Base-by-base conservation (phyloP, 64 coral and sea anemone genomes). In the Pocillopora verrucosa region DNA sequence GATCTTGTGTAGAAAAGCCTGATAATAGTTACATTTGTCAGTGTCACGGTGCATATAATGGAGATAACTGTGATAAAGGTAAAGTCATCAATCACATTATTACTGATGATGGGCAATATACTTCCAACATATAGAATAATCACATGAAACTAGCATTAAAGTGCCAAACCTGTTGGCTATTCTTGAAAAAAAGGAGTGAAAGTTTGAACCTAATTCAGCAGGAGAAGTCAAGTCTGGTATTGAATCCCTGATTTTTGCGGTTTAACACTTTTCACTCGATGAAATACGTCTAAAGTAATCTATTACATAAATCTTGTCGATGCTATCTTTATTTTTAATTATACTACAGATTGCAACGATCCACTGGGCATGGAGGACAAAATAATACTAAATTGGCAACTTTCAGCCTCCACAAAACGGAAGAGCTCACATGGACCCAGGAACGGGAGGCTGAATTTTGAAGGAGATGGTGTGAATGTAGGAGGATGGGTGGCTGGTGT, bases 321-420 rank as follows among this genome's bases (percentile, higher is more conserved):
- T 30, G 30, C 0, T 30, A 30, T 30, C 30, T 51, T 7, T 51
- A 3, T 7, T 51, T 51, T 7, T 51, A 70, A 25, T 5, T 11
- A 70, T 45, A 16, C 16, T 41, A n/a, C 45, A 83, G 80, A 0
- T 22, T 83, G 80, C 22, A 6, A 16, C 11, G 16, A 67, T 0
- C 34, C 84, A 25, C 59, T 92, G 20, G 90, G 90, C 35, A 61
- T 92, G 57, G 74, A 92, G 38, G 67, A 59, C 51, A 22, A 65
- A 1, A 75, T 56, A 14, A 57, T 92, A 12, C 70, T 76, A 0
- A 76, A 92, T 34, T 60, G 75, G 17, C 84, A 92, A 72, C 87
- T 92, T 15, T 73, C 75, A 10, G 77, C 90, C n/a, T 92, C 77
- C 30, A 79, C 90, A 0, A 56, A 73, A 38, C 74, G 7, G 11